Base-by-base conservation (phyloP, 2,113 vertebrate genomes). In the Machaerirhynchus nigripectus region DNA sequence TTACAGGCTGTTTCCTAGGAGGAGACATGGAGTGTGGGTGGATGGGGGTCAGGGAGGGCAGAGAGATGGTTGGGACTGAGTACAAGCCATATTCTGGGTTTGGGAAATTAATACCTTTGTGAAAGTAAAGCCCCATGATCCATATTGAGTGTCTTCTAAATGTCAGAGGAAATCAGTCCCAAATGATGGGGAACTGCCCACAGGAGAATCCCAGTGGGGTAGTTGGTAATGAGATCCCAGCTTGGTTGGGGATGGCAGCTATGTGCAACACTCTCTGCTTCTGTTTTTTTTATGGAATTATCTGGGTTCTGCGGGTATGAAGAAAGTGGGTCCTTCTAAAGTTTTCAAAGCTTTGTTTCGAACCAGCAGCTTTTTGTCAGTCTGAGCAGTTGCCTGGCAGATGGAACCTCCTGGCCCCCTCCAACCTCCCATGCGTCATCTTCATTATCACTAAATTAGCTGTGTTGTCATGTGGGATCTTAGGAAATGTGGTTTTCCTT, bases 371-470 rank as follows among this genome's bases (percentile, higher is more conserved):
- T 83, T 28, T 86, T 78, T 35, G 35, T 60, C 53, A 73, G 37
- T n/a, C 56, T 57, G 84, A 57, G 70, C 12, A 50, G 63, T 35
- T 82, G 55, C 65, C 60, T 90, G 81, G 86, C 86, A 73, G 76
- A 46, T 73, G 70, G 59, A 75, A 74, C 65, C 53, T 89, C 70
- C 75, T 64, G 77, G n/a, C 49, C 70, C 64, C 46, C 69, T 91
- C 69, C 80, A 74, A 65, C 76, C 14, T 74, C 56, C 8, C 2
- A 13, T 83, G 75, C 20, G 28, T 77, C 40, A 26, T 57, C 75
- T 56, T 75, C 60, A 21, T 56, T 86, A 49, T 65, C 88, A 40
- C 71, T 42, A 46, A 82, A 35, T 85, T 60, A 83, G 40, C 56
- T 79, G 77, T 68, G 39, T 55, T 82, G 80, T 79, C 65, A 47